A percentile compares a stretch with the other conserved stretches of the same genome.
phyloP scores from a whole-genome alignment of 37 sponge, comb jelly and placozoan genomes.

The Beroe ovata region DNA sequence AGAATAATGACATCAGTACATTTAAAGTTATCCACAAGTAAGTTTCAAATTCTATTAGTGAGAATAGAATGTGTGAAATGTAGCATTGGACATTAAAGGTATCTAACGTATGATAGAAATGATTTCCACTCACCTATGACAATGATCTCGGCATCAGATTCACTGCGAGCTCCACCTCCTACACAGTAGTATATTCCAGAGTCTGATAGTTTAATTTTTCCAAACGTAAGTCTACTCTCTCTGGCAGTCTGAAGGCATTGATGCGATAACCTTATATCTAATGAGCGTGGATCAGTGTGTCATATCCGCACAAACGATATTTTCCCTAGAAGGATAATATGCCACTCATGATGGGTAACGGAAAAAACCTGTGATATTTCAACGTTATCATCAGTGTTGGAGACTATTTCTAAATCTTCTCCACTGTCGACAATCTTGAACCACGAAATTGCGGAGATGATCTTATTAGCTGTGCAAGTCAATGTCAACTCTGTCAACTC shows the following conservation, averaged over 20 bases:
- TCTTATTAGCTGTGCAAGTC: neutral
- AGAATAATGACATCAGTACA: too few species aligned
- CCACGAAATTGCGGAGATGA: neutral
- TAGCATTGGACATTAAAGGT: too few species aligned
- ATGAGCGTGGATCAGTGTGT: too few species aligned
- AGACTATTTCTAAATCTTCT: neutral
- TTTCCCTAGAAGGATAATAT: too few species aligned
- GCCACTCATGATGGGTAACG: too few species aligned
- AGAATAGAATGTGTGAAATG: too few species aligned
- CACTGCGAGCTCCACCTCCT: neutral
- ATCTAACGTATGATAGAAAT: too few species aligned
- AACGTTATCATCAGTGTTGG: neutral
- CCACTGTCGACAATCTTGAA: neutral
- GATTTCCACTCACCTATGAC: neutral
- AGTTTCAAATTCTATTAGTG: too few species aligned
- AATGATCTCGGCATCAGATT: neutral
- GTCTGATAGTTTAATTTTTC: neutral
- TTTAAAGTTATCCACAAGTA: too few species aligned
- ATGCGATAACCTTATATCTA: too few species aligned
- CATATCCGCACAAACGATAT: too few species aligned
- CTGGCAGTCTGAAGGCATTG: too few species aligned
- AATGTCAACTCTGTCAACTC: neutral
- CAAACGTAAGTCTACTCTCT: neutral
- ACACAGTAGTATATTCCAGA: neutral
- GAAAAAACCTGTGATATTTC: neutral